Evolutionary conservation across 2,113 vertebrate species (phyloP).

Genomic region (Myotis lucifugus): DNA sequence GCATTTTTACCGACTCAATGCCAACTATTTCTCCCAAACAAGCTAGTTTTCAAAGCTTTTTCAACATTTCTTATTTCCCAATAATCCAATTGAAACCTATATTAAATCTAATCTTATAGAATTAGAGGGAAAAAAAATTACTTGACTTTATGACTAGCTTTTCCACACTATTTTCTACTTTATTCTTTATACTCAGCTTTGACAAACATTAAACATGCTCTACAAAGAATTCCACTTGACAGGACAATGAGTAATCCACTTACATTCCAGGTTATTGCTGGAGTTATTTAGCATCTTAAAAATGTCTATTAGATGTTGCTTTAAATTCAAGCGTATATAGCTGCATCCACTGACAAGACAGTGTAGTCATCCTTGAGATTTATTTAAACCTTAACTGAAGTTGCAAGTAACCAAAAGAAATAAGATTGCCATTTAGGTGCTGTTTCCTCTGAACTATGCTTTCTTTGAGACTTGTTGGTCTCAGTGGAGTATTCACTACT

Average conservation of each 20-base stretch:
- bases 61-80: not conserved
- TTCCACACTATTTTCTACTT: not conserved
- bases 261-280: conserved; percentile 23
- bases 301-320: conserved; percentile 38
- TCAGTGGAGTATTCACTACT: not conserved
- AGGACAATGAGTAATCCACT: conserved; percentile 49
- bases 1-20: conserved; percentile 39
- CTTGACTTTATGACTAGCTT: not conserved
- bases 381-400: conserved; percentile 45
- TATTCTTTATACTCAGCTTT: conserved; percentile 6
- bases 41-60: conserved; percentile 59
- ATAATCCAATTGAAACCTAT: not conserved
- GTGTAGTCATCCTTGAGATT: not conserved
- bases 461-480: not conserved
- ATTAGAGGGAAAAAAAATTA: conserved; percentile 21
- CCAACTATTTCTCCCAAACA: conserved; percentile 32
- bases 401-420: not conserved
- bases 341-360: conserved; percentile 34
- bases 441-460: not conserved
- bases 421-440: not conserved
- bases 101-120: conserved; percentile 53
- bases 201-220: conserved; percentile 55
- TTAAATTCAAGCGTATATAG: conserved; percentile 28
- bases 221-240: conserved; percentile 34
- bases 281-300: conserved; percentile 41